Base-by-base conservation (phyloP, 2,113 vertebrate genomes). In the Phylloscopus whistleri region DNA sequence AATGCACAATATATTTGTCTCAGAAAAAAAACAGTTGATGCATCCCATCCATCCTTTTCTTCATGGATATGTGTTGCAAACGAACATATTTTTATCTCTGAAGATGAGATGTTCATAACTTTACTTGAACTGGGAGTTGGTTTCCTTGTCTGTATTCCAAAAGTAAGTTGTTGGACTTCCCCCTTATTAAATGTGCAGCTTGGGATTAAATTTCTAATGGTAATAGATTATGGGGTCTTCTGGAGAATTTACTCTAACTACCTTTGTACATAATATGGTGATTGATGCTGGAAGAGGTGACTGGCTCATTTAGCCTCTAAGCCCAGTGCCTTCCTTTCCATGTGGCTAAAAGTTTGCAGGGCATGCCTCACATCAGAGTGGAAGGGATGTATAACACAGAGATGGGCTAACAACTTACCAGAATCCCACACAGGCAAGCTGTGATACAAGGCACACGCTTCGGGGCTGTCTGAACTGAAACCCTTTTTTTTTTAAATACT, bases 261-360 rank as follows among this genome's bases (percentile, higher is more conserved):
- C 13, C 6, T 55, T 55, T 59, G 15, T 63, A 4, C 60, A 7
- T 44, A 78, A n/a, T 0, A 0, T 46, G 11, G 46, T 1, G 2
- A 41, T 81, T 63, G 78, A 59, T 70, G 22, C 37, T 49, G 41
- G 24, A 23, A 56, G 48, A 44, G 37, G 37, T 23, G 21, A 22
- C 15, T 6, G 22, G 55, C 51, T 75, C 10, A 0, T 48, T 87
- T 37, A 51, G 6, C 13, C 28, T 67, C 1, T 31, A 49, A 83
- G 43, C 20, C 28, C 22, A 37, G 39, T 31, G 35, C 14, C 7
- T 17, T 51, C 10, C 15, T 67, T 87, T 66, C 44, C 33, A 17
- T 4, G 3, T 26, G 26, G 41, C 37, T 84, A 2, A 28, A 78
- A 13, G 37, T 41, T 74, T 41, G 21, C 46, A 30, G 69, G 46